phyloP scores from a whole-genome alignment of 2,113 vertebrate genomes.

The Paedocypris sp. region DNA sequence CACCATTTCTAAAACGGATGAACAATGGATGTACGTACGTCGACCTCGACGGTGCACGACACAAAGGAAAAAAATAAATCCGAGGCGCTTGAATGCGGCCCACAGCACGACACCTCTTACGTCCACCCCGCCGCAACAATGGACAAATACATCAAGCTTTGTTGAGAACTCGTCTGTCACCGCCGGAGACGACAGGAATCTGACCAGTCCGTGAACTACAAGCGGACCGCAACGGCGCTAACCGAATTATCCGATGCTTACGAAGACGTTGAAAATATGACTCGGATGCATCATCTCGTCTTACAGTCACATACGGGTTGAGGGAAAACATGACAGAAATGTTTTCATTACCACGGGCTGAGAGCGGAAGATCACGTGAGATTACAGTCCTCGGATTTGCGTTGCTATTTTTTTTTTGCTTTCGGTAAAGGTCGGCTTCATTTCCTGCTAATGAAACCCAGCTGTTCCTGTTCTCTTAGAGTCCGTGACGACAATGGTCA shows the following conservation, averaged over 20 bases:
- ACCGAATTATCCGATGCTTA: conserved; percentile 2
- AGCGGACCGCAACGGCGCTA: neutral
- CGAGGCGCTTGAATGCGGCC: conserved; percentile 14
- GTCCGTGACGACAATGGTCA: conserved; percentile 34
- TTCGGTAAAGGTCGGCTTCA: conserved; percentile 36
- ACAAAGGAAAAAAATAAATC: conserved; percentile 25
- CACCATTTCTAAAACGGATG: conserved; percentile 21
- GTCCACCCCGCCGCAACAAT: conserved; percentile 15
- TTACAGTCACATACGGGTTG: conserved; percentile 5
- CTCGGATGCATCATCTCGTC: neutral
- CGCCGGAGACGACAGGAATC: conserved; percentile 8
- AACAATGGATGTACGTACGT: conserved; percentile 29
- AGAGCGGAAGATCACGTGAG: conserved; percentile 16
- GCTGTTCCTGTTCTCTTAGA: conserved; percentile 38
- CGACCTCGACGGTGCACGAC: conserved; percentile 12
- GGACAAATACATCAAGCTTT: conserved; percentile 13
- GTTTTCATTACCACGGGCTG: conserved; percentile 1
- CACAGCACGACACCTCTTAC: conserved; percentile 8
- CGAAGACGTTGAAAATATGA: conserved; percentile 6
- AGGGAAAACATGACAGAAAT: conserved; percentile 15
- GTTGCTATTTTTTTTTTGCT: conserved; percentile 22
- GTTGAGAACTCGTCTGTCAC: conserved; percentile 3
- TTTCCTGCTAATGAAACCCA: conserved; percentile 44
- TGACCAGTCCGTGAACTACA: conserved; percentile 14
- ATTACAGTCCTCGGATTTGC: conserved; percentile 9